phyloP scores from a whole-genome alignment of 1,140 invertebrate species.

The Drosophila pandora region DNA sequence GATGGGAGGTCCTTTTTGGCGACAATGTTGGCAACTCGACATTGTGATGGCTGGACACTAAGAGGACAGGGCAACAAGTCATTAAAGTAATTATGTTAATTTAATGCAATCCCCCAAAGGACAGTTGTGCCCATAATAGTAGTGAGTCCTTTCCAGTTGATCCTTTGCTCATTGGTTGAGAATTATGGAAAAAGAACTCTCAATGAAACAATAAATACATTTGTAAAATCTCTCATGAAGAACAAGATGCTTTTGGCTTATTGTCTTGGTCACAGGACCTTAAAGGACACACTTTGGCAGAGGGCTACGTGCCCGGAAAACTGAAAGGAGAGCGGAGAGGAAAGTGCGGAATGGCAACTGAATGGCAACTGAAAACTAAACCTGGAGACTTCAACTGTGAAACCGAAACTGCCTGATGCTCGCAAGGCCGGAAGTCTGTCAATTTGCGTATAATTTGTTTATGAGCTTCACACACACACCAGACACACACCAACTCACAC shows the following conservation, averaged over 20 bases:
- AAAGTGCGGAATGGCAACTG: slow-evolving; percentile 2
- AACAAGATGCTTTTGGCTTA: neutral
- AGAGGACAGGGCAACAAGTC: slow-evolving; percentile 61
- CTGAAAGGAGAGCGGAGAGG: neutral
- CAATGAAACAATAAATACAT: no score
- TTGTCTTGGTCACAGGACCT: neutral
- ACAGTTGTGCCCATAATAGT: neutral
- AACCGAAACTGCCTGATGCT: slow-evolving; percentile 37
- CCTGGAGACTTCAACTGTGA: slow-evolving; percentile 4
- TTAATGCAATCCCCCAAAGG: slow-evolving; percentile 11
- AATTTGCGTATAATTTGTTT: slow-evolving; percentile 81
- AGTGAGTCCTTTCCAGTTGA: neutral
- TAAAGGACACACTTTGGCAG: neutral
- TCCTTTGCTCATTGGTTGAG: neutral
- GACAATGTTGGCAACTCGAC: slow-evolving; percentile 41
- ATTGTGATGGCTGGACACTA: neutral
- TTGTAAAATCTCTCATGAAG: neutral
- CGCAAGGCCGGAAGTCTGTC: slow-evolving; percentile 55
- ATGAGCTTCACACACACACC: slow-evolving; percentile 60
- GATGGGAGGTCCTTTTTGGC: slow-evolving; percentile 5
- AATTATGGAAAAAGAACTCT: neutral
- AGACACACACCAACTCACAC: neutral
- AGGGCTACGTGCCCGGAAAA: slow-evolving; percentile 16
- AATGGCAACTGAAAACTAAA: neutral
- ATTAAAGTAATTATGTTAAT: slow-evolving; percentile 80